Evolutionary conservation across 1,140 invertebrate genomes (phyloP).

Genomic region (Bombus turneri): DNA sequence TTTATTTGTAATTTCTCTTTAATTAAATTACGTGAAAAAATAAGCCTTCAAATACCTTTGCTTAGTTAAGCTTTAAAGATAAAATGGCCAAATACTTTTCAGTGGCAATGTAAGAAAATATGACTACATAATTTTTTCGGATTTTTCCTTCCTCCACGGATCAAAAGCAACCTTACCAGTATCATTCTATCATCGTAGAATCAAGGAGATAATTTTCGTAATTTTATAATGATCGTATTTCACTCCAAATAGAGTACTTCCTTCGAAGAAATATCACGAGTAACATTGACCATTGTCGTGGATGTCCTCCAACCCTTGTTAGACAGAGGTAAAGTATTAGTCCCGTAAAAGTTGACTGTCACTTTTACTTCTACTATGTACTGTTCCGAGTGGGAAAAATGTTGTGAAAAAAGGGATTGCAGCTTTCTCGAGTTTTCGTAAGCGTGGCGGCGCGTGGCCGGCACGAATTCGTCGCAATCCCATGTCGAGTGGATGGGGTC

Average conservation of each 20-base stretch:
- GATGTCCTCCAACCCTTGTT: neutral
- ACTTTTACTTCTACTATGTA: neutral
- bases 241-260: neutral
- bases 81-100: no score
- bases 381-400: rapidly evolving
- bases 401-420: neutral
- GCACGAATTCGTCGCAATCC: slow-evolving; percentile 18
- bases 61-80: no score
- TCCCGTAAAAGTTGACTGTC: neutral
- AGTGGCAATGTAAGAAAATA: no score
- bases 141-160: neutral
- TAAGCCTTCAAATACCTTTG: no score
- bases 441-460: slow-evolving; percentile 59
- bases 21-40: no score
- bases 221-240: slow-evolving; percentile 20
- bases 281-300: neutral
- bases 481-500: neutral
- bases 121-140: no score
- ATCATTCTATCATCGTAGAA: neutral
- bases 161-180: neutral
- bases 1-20: no score
- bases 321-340: slow-evolving; percentile 18
- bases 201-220: neutral
- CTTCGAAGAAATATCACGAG: slow-evolving; percentile 3
- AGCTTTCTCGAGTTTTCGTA: slow-evolving; percentile 6